Evolutionary conservation across 2,113 vertebrate genomes (phyloP).

Genomic region (Rhinichthys klamathensis): DNA sequence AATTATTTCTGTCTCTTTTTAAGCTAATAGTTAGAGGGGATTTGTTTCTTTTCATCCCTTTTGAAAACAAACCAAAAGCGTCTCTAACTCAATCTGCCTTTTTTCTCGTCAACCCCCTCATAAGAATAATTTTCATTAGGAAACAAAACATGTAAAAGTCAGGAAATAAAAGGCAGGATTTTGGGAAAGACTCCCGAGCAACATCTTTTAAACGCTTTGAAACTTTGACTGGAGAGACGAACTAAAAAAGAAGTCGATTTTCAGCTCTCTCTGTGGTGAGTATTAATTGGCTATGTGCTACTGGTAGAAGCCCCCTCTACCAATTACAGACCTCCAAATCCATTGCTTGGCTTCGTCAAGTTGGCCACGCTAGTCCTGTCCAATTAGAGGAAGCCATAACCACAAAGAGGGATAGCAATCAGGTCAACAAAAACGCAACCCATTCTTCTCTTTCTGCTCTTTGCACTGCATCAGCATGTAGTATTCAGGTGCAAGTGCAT

Average conservation of each 20-base stretch:
- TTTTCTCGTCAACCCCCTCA: slow-evolving; percentile 10
- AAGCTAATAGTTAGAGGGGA: slow-evolving; percentile 45
- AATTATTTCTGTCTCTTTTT: slow-evolving; percentile 31
- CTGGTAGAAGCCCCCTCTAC: slow-evolving; percentile 43
- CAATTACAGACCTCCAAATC: slow-evolving; percentile 59
- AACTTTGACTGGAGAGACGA: slow-evolving; percentile 35
- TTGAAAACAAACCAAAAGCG: slow-evolving; percentile 49
- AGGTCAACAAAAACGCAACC: slow-evolving; percentile 41
- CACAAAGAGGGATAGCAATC: slow-evolving; percentile 43
- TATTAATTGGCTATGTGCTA: slow-evolving; percentile 61
- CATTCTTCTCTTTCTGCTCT: background rate
- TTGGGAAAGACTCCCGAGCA: background rate
- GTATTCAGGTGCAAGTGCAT: slow-evolving; percentile 26
- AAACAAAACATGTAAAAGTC: slow-evolving; percentile 17
- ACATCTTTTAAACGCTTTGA: slow-evolving; percentile 49
- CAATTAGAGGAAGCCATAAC: slow-evolving; percentile 57
- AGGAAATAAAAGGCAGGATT: slow-evolving; percentile 11
- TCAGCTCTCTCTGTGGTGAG: slow-evolving; percentile 29
- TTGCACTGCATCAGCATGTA: slow-evolving; percentile 37
- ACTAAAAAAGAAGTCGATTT: slow-evolving; percentile 8
- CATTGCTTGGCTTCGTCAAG: slow-evolving; percentile 58
- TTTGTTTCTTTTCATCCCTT: slow-evolving; percentile 57
- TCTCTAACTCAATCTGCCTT: slow-evolving; percentile 5
- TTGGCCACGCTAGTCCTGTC: slow-evolving; percentile 56
- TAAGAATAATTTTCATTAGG: slow-evolving; percentile 36